Base-by-base conservation (phyloP, 2,113 vertebrate species). In the Campylorhamphus procurvoides region DNA sequence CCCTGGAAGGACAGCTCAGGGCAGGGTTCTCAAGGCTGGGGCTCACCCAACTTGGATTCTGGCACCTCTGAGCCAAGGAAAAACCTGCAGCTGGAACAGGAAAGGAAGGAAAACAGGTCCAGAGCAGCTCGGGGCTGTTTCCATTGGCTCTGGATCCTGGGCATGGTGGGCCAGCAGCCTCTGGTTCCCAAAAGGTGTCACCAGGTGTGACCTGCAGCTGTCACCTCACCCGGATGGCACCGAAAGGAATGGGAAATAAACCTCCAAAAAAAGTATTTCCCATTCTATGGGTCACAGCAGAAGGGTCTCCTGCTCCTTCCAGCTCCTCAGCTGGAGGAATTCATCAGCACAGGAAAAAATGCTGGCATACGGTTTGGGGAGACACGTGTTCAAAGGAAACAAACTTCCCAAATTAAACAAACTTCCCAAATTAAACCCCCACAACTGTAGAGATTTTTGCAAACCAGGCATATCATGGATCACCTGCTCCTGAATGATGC, bases 221-320 rank as follows among this genome's bases (percentile, higher is more conserved):
- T 42, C 40, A 40, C 84, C 92, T 76, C 82, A 62, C 62, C 40
- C 6, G 18, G 79, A 68, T 3, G 18, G n/a, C 69, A 92, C 84
- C 77, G 62, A 87, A 90, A 80, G 58, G 71, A 90, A 85, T 93
- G 73, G 81, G 92, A 97, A 96, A 84, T 80, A 96, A 97, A 96
- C 73, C 10, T 15, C 33, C 0, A 5, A 84, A 94, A 84, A n/a
- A 8, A 33, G 20, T 75, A 73, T 93, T 96, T 94, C 84, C 90
- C 63, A 79, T 91, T 82, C 93, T 75, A 35, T 58, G 60, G 83
- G 91, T 90, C 72, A 78, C 59, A 64, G 55, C 82, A 60, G 35
- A 94, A 85, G 40, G 69, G 72, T 80, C 81, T 94, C 89, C 87
- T 83, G 50, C 73, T 91, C 75, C 75, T 92, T 95, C 81, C 73